These are phyloP conservation scores for Nicator chloris DNA, from an alignment of 2,113 vertebrate species.

Conservation along the genomic window DNA sequence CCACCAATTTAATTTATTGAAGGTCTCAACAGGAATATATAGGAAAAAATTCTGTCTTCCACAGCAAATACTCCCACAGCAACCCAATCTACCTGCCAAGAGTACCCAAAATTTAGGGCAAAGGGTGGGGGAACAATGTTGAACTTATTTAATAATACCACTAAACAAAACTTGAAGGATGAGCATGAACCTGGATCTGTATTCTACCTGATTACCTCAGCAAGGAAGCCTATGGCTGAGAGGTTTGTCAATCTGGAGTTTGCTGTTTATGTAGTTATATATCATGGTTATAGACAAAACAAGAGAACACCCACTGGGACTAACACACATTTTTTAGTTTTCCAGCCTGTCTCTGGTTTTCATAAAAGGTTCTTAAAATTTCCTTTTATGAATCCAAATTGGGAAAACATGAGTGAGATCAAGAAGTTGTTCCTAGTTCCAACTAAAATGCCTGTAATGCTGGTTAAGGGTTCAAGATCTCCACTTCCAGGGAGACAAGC, in stretches of 20 bases:
- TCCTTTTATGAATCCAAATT: neutral
- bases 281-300: neutral
- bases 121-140: neutral
- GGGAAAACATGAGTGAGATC: neutral
- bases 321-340: neutral
- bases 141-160: neutral
- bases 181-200: neutral
- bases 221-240: neutral
- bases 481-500: neutral
- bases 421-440: neutral
- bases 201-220: neutral
- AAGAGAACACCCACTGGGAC: neutral
- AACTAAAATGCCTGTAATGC: neutral
- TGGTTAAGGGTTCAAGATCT: neutral
- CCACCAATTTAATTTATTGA: slow-evolving; percentile 80
- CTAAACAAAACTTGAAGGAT: neutral
- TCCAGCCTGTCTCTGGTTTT: neutral
- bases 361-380: neutral
- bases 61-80: slow-evolving; percentile 57
- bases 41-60: slow-evolving; percentile 68
- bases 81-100: neutral
- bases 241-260: neutral
- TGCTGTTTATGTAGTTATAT: neutral
- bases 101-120: slow-evolving; percentile 25
- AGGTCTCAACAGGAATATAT: slow-evolving; percentile 66